A percentile compares a stretch with the other conserved stretches of the same genome.
phyloP scores from a whole-genome alignment of 2,797 vertebrate species.

The Coregonus ussuriensis region DNA sequence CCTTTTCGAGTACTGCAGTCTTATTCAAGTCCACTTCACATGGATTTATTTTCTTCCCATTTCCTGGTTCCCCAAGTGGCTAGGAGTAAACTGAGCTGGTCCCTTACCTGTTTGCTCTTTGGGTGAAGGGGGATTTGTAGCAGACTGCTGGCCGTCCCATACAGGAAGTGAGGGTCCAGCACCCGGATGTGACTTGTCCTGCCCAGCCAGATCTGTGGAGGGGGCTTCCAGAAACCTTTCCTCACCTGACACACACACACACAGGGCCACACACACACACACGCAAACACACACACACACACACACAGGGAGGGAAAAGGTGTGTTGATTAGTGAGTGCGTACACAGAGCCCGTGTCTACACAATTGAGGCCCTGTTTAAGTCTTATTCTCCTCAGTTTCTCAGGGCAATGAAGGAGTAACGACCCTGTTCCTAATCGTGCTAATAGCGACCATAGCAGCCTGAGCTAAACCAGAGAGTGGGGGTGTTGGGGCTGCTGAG shows the following conservation, averaged over 20 bases:
- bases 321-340: neutral
- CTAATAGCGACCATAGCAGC: constrained; percentile 8
- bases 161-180: constrained; percentile 90
- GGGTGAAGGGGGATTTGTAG: constrained; percentile 73
- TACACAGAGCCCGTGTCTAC: neutral
- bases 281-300: constrained; percentile 16
- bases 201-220: constrained; percentile 89
- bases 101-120: constrained; percentile 80
- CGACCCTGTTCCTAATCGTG: neutral
- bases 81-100: constrained; percentile 4
- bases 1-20: neutral
- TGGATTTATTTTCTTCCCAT: neutral
- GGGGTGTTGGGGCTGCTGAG: constrained; percentile 51
- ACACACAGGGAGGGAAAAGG: neutral
- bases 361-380: constrained; percentile 38
- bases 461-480: constrained; percentile 10
- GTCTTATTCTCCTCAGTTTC: constrained; percentile 18
- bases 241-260: constrained; percentile 66
- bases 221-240: constrained; percentile 93
- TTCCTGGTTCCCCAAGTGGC: no score
- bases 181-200: constrained; percentile 79
- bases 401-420: constrained; percentile 24
- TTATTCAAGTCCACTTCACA: neutral
- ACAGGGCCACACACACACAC: neutral
- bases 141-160: constrained; percentile 84